A percentile compares a stretch with the other conserved stretches of the same genome.
phyloP scores from a whole-genome alignment of 2,113 vertebrate genomes.

The Jaculus jaculus region DNA sequence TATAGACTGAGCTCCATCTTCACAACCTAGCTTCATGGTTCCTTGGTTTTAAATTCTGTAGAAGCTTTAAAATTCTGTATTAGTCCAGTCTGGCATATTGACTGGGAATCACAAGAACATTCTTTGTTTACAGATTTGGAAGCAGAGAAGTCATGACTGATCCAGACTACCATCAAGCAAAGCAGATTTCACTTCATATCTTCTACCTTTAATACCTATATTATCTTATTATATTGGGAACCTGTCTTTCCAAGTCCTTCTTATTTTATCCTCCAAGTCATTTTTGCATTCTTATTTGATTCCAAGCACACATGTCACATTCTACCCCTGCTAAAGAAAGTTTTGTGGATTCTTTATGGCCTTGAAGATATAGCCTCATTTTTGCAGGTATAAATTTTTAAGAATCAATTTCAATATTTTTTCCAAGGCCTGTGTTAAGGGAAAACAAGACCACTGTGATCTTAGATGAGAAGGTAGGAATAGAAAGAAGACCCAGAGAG shows the following conservation, averaged over 20 bases:
- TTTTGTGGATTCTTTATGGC: not conserved
- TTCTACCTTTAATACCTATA: not conserved
- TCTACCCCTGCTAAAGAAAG: not conserved
- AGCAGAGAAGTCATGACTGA: not conserved
- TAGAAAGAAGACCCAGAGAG: too few species aligned
- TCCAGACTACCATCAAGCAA: not conserved
- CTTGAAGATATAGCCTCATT: too few species aligned
- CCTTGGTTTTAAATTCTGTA: not conserved
- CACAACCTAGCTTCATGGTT: not conserved
- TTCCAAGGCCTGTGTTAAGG: too few species aligned
- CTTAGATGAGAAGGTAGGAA: too few species aligned
- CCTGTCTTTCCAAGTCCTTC: not conserved
- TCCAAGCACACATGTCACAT: not conserved
- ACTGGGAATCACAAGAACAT: not conserved
- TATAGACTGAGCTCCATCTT: not conserved
- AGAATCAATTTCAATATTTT: too few species aligned
- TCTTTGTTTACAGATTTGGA: not conserved
- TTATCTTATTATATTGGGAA: not conserved
- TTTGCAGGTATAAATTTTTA: too few species aligned
- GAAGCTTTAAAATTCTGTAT: not conserved
- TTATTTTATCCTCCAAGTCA: not conserved
- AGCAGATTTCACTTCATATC: too few species aligned
- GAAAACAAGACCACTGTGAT: too few species aligned
- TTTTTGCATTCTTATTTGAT: not conserved
- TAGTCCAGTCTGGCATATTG: not conserved